Evolutionary conservation across 2,888 invertebrate genomes (phyloP).

Genomic region (Steinernema carpocapsae): DNA sequence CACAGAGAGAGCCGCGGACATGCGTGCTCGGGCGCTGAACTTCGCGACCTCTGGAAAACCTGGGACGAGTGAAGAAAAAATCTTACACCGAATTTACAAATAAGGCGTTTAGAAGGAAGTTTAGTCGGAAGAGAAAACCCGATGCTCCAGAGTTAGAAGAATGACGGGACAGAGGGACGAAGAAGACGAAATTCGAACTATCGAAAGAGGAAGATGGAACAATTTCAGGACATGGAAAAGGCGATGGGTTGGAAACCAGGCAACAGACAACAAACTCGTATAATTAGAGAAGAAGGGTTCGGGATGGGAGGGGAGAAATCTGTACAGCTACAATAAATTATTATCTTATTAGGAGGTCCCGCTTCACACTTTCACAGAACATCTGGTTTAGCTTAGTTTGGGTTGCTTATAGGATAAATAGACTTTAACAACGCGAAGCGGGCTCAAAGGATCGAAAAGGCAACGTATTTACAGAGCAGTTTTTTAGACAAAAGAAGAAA

Average conservation of each 20-base stretch:
- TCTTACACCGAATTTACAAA: background rate
- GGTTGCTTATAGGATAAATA: background rate
- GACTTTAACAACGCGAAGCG: background rate
- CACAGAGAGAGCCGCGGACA: background rate
- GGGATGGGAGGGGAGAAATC: background rate
- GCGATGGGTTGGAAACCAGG: background rate
- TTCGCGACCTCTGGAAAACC: too few species aligned
- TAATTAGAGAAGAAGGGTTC: background rate
- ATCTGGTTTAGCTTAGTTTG: background rate
- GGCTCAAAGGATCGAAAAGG: background rate
- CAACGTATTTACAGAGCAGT: conserved; percentile 25
- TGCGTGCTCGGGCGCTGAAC: too few species aligned
- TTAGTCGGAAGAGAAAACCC: background rate
- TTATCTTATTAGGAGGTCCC: background rate
- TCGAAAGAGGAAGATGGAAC: background rate
- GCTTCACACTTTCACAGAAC: conserved; percentile 1
- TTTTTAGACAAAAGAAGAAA: background rate
- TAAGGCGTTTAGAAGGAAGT: background rate
- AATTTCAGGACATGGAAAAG: background rate
- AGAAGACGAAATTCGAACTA: too few species aligned
- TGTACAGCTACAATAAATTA: conserved; percentile 27
- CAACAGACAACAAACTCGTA: conserved; percentile 18
- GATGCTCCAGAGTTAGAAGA: background rate
- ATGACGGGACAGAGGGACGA: too few species aligned
- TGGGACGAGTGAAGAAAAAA: background rate